Evolutionary conservation across 1,140 invertebrate species (phyloP).

Genomic region (Macrosteles quadrilineatus): DNA sequence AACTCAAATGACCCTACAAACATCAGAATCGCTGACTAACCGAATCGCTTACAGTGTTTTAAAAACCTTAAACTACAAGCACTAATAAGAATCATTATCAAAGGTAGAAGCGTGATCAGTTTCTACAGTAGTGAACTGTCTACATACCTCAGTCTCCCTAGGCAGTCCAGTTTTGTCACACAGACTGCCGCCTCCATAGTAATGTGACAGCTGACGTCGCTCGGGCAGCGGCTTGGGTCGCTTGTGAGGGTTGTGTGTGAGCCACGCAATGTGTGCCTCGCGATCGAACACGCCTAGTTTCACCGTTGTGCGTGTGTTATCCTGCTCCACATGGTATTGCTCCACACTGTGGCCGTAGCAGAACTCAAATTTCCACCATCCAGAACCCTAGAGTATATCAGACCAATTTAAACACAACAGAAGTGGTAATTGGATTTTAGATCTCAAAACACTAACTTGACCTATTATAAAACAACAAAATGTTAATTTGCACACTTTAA

Average conservation of each 20-base stretch:
- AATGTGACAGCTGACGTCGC: constrained; percentile 76
- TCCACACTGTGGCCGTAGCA: constrained; percentile 88
- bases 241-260: constrained; percentile 77
- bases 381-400: constrained; percentile 76
- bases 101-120: too few relatives aligned
- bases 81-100: too few relatives aligned
- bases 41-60: too few relatives aligned
- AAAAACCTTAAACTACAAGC: too few relatives aligned
- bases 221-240: constrained; percentile 63
- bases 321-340: constrained; percentile 85
- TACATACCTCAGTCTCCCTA: constrained; percentile 78
- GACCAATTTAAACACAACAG: too few relatives aligned
- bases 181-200: constrained; percentile 80
- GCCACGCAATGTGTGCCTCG: constrained; percentile 80
- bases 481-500: too few relatives aligned
- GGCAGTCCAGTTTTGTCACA: constrained; percentile 84
- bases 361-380: constrained; percentile 98
- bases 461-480: too few relatives aligned
- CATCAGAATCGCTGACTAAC: too few relatives aligned
- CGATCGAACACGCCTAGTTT: constrained; percentile 81
- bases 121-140: too few relatives aligned
- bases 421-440: too few relatives aligned
- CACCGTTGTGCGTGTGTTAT: constrained; percentile 67
- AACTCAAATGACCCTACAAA: too few relatives aligned
- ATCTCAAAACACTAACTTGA: too few relatives aligned